phyloP scores from a whole-genome alignment of 2,113 vertebrate genomes.

The Laticauda laticaudata region DNA sequence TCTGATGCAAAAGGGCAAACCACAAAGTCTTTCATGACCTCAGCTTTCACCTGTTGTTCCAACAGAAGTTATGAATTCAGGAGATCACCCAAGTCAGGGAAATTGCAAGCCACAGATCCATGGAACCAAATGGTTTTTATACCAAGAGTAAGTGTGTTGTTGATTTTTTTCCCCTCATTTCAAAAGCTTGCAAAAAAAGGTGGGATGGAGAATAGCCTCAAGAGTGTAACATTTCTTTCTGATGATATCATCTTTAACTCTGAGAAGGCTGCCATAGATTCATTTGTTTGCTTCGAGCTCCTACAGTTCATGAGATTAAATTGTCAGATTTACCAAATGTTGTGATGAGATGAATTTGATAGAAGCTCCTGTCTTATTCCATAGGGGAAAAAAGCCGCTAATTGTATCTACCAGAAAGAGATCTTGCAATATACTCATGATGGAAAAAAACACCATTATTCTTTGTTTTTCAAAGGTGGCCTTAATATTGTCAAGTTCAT shows the following conservation, averaged over 20 bases:
- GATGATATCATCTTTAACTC: slow-evolving; percentile 22
- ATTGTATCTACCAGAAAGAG: slow-evolving; percentile 24
- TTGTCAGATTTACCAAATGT: slow-evolving; percentile 43
- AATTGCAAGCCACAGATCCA: not conserved
- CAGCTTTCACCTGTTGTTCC: not conserved
- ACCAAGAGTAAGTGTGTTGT: not conserved
- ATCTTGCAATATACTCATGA: slow-evolving; percentile 28
- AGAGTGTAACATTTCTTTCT: slow-evolving; percentile 22
- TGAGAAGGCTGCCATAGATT: slow-evolving; percentile 39
- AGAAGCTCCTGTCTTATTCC: slow-evolving; percentile 19
- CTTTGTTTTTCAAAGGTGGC: slow-evolving; percentile 2
- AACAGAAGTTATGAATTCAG: not conserved
- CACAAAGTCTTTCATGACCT: not conserved
- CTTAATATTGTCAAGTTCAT: slow-evolving; percentile 14
- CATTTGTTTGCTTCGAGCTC: slow-evolving; percentile 40
- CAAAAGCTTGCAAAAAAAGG: slow-evolving; percentile 2
- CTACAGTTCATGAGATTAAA: slow-evolving; percentile 51
- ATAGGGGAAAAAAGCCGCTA: slow-evolving; percentile 14
- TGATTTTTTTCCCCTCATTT: not conserved
- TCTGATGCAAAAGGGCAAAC: not conserved
- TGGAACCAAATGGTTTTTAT: not conserved
- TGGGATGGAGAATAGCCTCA: not conserved
- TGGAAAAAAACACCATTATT: not conserved
- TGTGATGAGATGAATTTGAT: slow-evolving; percentile 46
- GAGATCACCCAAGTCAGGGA: not conserved